These are phyloP conservation scores for Leptatherina wallacei DNA, from an alignment of 2,797 vertebrate species.

Conservation along the genomic window DNA sequence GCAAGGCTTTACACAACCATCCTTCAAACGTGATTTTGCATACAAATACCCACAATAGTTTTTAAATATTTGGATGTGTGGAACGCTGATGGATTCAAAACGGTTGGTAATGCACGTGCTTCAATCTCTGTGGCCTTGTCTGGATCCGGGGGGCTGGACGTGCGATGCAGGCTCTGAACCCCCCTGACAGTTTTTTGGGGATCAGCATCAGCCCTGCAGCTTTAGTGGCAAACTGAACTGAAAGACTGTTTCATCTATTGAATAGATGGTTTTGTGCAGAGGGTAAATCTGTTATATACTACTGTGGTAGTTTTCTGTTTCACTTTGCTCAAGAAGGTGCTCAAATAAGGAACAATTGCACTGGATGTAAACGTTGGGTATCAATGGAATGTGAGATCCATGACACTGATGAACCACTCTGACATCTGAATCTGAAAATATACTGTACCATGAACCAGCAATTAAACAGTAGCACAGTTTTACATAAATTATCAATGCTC, in stretches of 20 bases:
- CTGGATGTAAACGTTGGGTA: slow-evolving; percentile 73
- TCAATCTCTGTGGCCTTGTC: slow-evolving; percentile 66
- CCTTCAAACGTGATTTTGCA: slow-evolving; percentile 26
- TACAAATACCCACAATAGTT: slow-evolving; percentile 22
- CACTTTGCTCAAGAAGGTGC: slow-evolving; percentile 74
- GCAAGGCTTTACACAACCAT: slow-evolving; percentile 42
- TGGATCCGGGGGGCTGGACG: slow-evolving; percentile 58
- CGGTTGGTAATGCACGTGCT: slow-evolving; percentile 33
- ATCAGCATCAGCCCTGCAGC: slow-evolving; percentile 46
- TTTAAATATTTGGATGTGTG: neutral
- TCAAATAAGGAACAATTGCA: slow-evolving; percentile 73
- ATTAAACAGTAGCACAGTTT: slow-evolving; percentile 64
- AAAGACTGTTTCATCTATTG: slow-evolving; percentile 60
- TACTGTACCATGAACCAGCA: slow-evolving; percentile 62
- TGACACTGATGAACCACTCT: slow-evolving; percentile 70
- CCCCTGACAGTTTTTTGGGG: slow-evolving; percentile 18
- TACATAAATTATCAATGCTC: slow-evolving; percentile 31
- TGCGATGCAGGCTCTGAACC: slow-evolving; percentile 25
- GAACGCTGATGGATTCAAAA: slow-evolving; percentile 33
- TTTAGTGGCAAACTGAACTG: slow-evolving; percentile 37
- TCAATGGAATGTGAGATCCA: slow-evolving; percentile 71
- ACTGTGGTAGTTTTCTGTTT: slow-evolving; percentile 77
- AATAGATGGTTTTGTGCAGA: slow-evolving; percentile 64
- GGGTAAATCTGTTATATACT: slow-evolving; percentile 67
- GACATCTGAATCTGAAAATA: slow-evolving; percentile 59